Evolutionary conservation across 2,888 invertebrate species (phyloP), one percentile per base, ranked within the genome.

Genomic region (Eristalis arbustorum): DNA sequence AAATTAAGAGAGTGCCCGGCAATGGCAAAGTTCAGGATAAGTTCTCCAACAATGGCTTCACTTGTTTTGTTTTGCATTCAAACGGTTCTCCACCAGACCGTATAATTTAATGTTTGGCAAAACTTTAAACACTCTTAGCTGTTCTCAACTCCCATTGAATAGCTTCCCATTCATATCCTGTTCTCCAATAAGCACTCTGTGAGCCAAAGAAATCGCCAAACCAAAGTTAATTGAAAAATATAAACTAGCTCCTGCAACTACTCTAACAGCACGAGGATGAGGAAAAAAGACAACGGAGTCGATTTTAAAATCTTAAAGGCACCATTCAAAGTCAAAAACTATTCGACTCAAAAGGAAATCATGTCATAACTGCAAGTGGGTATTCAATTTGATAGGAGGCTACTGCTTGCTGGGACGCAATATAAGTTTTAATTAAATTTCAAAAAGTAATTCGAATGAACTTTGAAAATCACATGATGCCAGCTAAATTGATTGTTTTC

Each of bases 391-490:
- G 23, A 71, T 34, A 42, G 68, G 22, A 49, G 62, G 37, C 75
- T 13, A 49, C 6, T 37, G 22, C 49, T 18, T 40, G 57, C 23
- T 61, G 82, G 25, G 42, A 18, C 11, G 34, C n/a, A 62, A 78
- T 62, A 66, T 34, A 82, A 82, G 61, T 87, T 83, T 83, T 78
- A 78, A 87, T 87, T 82, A 75, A 79, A 67, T 75, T 83, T 67
- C 67, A 34, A 42, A 82, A 82, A 78, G 77, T 77, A 77, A 71
- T 77, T 81, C 49, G 63, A 85, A 72, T 82, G 64, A 77, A 71
- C 8, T 66, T 62, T 71, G 40, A 71, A 63, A 63, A 62, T 73
- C 73, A 78, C 77, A 69, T 82, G 69, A 64, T 74, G 73, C 74
- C 59, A 40, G 37, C 37, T 31, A 64, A 85, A 77, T 85, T 66